Evolutionary conservation across 2,888 invertebrate species (phyloP).

Genomic region (Caenorhabditis sp.): DNA sequence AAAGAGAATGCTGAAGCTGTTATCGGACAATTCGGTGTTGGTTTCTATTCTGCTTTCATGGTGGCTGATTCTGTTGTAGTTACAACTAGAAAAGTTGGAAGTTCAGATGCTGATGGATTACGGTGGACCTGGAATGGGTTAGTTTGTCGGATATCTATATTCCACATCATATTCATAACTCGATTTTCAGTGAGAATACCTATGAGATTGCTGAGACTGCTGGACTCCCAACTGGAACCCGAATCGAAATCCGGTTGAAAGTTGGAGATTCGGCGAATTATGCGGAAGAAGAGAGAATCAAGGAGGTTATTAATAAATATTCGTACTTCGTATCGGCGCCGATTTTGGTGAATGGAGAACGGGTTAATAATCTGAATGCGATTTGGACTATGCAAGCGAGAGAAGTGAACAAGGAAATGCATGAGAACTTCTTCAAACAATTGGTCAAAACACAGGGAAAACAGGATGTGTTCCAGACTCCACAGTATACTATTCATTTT

Average conservation of each 20-base stretch:
- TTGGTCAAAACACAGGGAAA: slow-evolving; percentile 79
- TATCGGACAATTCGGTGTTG: slow-evolving; percentile 97
- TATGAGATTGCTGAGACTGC: slow-evolving; percentile 89
- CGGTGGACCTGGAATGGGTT: slow-evolving; percentile 92
- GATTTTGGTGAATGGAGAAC: slow-evolving; percentile 87
- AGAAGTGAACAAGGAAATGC: slow-evolving; percentile 84
- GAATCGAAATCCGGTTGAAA: slow-evolving; percentile 89
- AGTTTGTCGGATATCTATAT: neutral
- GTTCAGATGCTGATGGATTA: slow-evolving; percentile 76
- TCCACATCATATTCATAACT: neutral
- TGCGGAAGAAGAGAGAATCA: slow-evolving; percentile 84
- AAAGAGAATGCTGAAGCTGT: slow-evolving; percentile 78
- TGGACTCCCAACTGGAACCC: slow-evolving; percentile 86
- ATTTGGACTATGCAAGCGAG: slow-evolving; percentile 92
- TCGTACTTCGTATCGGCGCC: slow-evolving; percentile 96
- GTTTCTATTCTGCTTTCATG: slow-evolving; percentile 97
- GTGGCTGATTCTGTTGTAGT: slow-evolving; percentile 94
- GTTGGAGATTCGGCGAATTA: slow-evolving; percentile 85
- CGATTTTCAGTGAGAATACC: slow-evolving; percentile 65
- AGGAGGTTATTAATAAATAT: slow-evolving; percentile 89
- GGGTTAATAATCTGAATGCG: slow-evolving; percentile 79
- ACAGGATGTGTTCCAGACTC: slow-evolving; percentile 73
- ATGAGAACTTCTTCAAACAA: slow-evolving; percentile 86
- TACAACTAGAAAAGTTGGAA: slow-evolving; percentile 80
- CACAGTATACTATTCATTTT: slow-evolving; percentile 89